Evolutionary conservation across 2,888 invertebrate species (phyloP).

Genomic region (Calameuta idolon): DNA sequence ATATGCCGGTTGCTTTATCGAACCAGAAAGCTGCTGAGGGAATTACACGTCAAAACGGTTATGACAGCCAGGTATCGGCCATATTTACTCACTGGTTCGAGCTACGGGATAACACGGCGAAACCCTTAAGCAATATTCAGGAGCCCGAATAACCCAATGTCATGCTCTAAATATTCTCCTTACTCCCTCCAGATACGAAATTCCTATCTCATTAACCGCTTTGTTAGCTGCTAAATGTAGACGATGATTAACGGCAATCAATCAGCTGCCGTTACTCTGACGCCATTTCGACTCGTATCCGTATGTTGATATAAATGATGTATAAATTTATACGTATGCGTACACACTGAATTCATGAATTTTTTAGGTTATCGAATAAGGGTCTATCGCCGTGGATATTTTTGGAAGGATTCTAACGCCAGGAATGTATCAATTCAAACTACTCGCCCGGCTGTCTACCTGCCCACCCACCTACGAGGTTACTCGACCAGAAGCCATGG

Average conservation of each 20-base stretch:
- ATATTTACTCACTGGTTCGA: background rate
- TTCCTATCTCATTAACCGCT: background rate
- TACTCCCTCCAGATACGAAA: background rate
- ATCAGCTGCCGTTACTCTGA: background rate
- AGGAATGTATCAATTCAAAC: background rate
- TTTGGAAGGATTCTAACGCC: background rate
- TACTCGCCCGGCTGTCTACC: background rate
- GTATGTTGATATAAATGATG: background rate
- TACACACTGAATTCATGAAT: background rate
- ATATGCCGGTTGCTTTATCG: background rate
- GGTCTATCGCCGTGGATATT: background rate
- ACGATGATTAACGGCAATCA: background rate
- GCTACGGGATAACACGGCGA: background rate
- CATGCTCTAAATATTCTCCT: background rate
- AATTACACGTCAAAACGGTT: background rate
- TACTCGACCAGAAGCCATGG: background rate
- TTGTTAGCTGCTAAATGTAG: background rate
- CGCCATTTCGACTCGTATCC: background rate
- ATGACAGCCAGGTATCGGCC: background rate
- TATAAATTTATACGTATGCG: background rate
- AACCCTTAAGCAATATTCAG: background rate
- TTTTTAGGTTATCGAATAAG: background rate
- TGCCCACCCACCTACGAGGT: background rate
- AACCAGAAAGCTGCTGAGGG: background rate
- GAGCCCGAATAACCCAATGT: background rate